Percentiles rank a stretch among this genome's conserved stretches.
Conservation (phyloP, 2,113 vertebrate genomes). For the Oxyruncus cristatus region DNA sequence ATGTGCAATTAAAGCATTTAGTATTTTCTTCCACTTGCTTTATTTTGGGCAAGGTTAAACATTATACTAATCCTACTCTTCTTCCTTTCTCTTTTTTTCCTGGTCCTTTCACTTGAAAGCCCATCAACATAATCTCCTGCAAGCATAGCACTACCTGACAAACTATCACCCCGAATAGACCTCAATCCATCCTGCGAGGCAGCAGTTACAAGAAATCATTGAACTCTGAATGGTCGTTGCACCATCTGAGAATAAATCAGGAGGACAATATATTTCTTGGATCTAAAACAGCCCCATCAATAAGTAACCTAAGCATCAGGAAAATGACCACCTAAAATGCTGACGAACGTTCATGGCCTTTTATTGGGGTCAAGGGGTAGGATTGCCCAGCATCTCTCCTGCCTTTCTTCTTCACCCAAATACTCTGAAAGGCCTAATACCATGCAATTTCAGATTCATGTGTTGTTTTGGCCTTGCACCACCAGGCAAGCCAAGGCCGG, state of each 20-base stretch:
- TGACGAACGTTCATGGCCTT: slow-evolving; percentile 42
- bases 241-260: slow-evolving; percentile 60
- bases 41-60: slow-evolving; percentile 51
- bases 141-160: slow-evolving; percentile 16
- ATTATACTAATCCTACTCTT: slow-evolving; percentile 56
- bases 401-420: slow-evolving; percentile 38
- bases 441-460: not conserved
- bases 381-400: slow-evolving; percentile 14
- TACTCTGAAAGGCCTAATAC: not conserved
- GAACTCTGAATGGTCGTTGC: slow-evolving; percentile 22
- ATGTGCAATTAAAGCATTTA: slow-evolving; percentile 5
- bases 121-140: slow-evolving; percentile 63
- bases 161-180: slow-evolving; percentile 18
- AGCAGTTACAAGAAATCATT: slow-evolving; percentile 54
- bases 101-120: slow-evolving; percentile 65
- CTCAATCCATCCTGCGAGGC: slow-evolving; percentile 9
- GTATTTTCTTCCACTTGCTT: slow-evolving; percentile 12
- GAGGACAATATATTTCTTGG: slow-evolving; percentile 62
- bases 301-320: slow-evolving; percentile 64
- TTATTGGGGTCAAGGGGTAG: slow-evolving; percentile 62
- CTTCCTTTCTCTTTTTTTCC: slow-evolving; percentile 43
- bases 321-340: slow-evolving; percentile 58
- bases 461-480: not conserved
- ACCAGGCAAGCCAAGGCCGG: not conserved
- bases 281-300: slow-evolving; percentile 58